These are phyloP conservation scores for Microctonus hyperodae DNA, from an alignment of 2,888 invertebrate genomes.

Conservation along the genomic window DNA sequence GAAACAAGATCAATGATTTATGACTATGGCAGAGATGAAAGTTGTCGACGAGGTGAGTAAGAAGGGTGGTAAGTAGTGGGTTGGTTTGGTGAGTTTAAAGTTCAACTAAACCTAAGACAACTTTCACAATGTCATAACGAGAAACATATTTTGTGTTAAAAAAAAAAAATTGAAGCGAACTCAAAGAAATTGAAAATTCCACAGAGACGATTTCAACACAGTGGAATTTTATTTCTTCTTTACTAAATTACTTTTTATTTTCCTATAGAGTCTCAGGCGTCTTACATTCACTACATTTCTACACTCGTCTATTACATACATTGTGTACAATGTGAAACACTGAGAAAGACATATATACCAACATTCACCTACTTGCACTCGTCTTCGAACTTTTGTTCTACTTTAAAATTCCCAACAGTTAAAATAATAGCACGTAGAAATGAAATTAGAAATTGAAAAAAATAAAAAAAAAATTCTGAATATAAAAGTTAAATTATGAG, in stretches of 20 bases:
- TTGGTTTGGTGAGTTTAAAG: not conserved
- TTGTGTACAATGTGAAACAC: not conserved
- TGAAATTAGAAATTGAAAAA: not conserved
- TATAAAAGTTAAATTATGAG: constrained; percentile 8
- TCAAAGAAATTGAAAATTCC: constrained; percentile 51
- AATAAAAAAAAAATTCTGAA: constrained; percentile 10
- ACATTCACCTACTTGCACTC: too few species aligned
- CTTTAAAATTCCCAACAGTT: constrained; percentile 8
- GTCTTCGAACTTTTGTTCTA: constrained; percentile 19
- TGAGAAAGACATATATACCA: too few species aligned
- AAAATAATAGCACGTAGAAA: constrained; percentile 18
- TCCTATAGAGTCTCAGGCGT: not conserved
- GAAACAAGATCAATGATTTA: constrained; percentile 49
- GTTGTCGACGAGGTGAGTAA: not conserved
- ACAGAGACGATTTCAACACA: constrained; percentile 45
- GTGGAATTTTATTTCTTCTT: constrained; percentile 19
- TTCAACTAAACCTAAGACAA: constrained; percentile 14
- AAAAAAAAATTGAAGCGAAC: constrained; percentile 25
- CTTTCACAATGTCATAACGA: constrained; percentile 13
- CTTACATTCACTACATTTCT: not conserved
- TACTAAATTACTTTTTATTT: constrained; percentile 29
- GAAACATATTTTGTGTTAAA: constrained; percentile 20
- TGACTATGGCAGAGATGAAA: constrained; percentile 18
- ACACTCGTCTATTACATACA: not conserved
- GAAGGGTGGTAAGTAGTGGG: not conserved